These are phyloP conservation scores for Galerucella calmariensis DNA, from an alignment of 2,888 invertebrate genomes.

Conservation along the genomic window DNA sequence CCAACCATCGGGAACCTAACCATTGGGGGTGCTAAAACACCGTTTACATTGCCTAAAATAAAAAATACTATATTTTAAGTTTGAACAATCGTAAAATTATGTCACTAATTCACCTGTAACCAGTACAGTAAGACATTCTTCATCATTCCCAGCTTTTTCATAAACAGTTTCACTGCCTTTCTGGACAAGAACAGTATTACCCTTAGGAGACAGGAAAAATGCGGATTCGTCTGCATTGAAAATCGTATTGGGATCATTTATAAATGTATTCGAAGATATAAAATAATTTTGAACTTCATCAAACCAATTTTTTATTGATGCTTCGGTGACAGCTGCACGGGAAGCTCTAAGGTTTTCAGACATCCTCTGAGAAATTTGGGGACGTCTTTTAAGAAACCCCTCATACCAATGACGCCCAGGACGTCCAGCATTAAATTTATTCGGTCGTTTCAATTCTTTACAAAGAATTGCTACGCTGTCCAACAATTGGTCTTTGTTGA, in stretches of 20 bases:
- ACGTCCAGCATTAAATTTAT: too few species aligned
- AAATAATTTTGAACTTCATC: slow-evolving; percentile 37
- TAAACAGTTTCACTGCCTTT: slow-evolving; percentile 40
- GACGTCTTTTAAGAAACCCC: too few species aligned
- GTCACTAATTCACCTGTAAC: slow-evolving; percentile 21
- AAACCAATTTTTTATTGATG: slow-evolving; percentile 37
- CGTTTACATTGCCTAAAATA: too few species aligned
- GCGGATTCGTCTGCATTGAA: slow-evolving; percentile 41
- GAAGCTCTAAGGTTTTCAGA: too few species aligned
- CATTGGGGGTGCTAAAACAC: too few species aligned
- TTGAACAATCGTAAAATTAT: too few species aligned
- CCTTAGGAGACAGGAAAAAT: slow-evolving; percentile 22
- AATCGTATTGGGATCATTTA: slow-evolving; percentile 35
- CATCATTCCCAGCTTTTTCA: slow-evolving; percentile 36
- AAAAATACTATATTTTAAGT: too few species aligned
- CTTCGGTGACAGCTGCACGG: slow-evolving; percentile 30
- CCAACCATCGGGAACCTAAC: slow-evolving; percentile 21
- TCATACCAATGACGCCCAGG: too few species aligned
- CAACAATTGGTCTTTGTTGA: too few species aligned
- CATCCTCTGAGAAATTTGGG: too few species aligned
- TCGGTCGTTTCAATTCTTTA: too few species aligned
- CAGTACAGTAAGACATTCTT: slow-evolving; percentile 37
- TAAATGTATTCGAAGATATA: slow-evolving; percentile 32
- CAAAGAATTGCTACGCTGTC: too few species aligned
- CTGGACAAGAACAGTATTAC: slow-evolving; percentile 29